Evolutionary conservation across 2,888 invertebrate species (phyloP), one percentile per base, ranked within the genome.

Genomic region (Eudasyphora cyanicolor): DNA sequence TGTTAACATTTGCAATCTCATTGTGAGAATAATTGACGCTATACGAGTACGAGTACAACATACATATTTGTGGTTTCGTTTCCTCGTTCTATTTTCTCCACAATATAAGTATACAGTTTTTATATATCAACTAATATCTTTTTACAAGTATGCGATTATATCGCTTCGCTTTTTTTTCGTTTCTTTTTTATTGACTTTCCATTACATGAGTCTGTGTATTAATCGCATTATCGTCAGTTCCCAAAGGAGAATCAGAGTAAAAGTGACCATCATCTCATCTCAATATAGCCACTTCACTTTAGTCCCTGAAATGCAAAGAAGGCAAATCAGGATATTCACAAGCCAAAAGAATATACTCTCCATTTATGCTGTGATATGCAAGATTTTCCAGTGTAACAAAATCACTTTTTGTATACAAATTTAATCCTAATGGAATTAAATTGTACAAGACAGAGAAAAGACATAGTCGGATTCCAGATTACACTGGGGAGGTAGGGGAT

Each of bases 381-480:
- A 14, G 29, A 60, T 27, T 27, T 12, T 10, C 54, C 4, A 21
- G 10, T 21, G 6, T 5, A 21, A 24, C 24, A 57, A 24, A 24
- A 27, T 5, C 57, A 24, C 14, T 14, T 57, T 60, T 29, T n/a
- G 67, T 71, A 71, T 71, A 35, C 64, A 81, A 80, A 78, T 80
- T 80, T 75, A 70, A 73, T 81, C 75, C 67, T 80, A 78, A 84
- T 84, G 71, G 38, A 78, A 78, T 84, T 80, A 80, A 80, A 70
- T 75, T 67, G 14, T 57, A 77, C 35, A 77, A 38, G 45, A 62
- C 29, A 78, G 38, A 70, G 38, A 70, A 74, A 60, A 70, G 19
- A 21, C 67, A 67, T n/a, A n/a, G n/a, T n/a, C n/a, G n/a, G n/a
- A n/a, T n/a, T n/a, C n/a, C 17, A 74, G 81, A 69, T 69, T 77